Conservation (phyloP, 2,797 vertebrate genomes). For the Acrossocheilus wenchowensis region DNA sequence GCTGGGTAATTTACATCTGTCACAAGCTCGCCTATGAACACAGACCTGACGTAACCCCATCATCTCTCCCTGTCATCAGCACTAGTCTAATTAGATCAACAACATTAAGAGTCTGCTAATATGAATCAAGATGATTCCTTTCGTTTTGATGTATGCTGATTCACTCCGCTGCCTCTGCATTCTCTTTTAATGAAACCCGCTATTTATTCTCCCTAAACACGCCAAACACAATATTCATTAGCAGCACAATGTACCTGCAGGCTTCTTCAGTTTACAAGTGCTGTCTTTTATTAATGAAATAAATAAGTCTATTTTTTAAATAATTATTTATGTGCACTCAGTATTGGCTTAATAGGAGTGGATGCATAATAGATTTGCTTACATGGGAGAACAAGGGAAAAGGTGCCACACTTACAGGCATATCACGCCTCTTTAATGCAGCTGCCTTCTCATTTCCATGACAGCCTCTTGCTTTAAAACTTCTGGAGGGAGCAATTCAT, state of each 20-base stretch:
- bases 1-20: slow-evolving; percentile 59
- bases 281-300: slow-evolving; percentile 38
- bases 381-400: slow-evolving; percentile 14
- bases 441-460: slow-evolving; percentile 36
- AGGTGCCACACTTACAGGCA: slow-evolving; percentile 1
- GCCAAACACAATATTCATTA: slow-evolving; percentile 65
- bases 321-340: slow-evolving; percentile 33
- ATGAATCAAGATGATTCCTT: slow-evolving; percentile 66
- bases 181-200: slow-evolving; percentile 62
- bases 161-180: slow-evolving; percentile 37
- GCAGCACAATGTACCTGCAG: slow-evolving; percentile 68
- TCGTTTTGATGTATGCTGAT: slow-evolving; percentile 62
- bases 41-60: slow-evolving; percentile 53
- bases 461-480: slow-evolving; percentile 36
- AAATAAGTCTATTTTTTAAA: background rate
- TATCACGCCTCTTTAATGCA: slow-evolving; percentile 26
- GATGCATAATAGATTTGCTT: slow-evolving; percentile 37
- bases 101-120: slow-evolving; percentile 60
- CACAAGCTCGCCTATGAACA: slow-evolving; percentile 53
- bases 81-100: slow-evolving; percentile 59
- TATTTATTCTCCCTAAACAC: slow-evolving; percentile 43
- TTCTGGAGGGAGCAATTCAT: slow-evolving; percentile 12
- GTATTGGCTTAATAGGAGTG: slow-evolving; percentile 32
- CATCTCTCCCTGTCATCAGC: slow-evolving; percentile 55
- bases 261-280: slow-evolving; percentile 60